These are phyloP conservation scores for Chrysolophus pictus DNA, from an alignment of 2,797 vertebrate species.

Conservation along the genomic window DNA sequence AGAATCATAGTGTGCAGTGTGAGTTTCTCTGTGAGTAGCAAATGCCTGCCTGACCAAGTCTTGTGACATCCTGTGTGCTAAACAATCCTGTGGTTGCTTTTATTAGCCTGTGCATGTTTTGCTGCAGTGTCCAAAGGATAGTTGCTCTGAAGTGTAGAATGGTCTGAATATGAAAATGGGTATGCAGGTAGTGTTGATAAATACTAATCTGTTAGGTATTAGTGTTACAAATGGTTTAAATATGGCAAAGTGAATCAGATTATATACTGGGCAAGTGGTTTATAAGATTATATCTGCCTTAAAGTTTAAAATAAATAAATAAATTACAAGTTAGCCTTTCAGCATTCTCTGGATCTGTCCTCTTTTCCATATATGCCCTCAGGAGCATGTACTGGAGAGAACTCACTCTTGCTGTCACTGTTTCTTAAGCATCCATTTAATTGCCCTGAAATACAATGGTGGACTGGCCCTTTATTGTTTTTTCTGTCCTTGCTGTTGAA, in stretches of 20 bases:
- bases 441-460: background rate
- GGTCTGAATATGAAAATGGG: background rate
- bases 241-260: slow-evolving; percentile 53
- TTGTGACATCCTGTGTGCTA: background rate
- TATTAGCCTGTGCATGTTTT: background rate
- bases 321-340: background rate
- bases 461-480: background rate
- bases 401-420: background rate
- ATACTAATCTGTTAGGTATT: slow-evolving; percentile 45
- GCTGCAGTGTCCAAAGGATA: background rate
- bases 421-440: slow-evolving; percentile 26
- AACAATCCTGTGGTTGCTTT: background rate
- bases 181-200: slow-evolving; percentile 29
- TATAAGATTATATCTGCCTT: slow-evolving; percentile 49
- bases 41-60: background rate
- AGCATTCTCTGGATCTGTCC: background rate
- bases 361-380: background rate
- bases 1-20: background rate
- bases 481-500: background rate
- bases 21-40: background rate
- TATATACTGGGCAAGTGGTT: slow-evolving; percentile 39
- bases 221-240: slow-evolving; percentile 47
- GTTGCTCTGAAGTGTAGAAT: background rate
- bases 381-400: background rate
- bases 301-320: background rate